Base-by-base conservation (phyloP, 1,140 invertebrate species). In the Ceratosolen solmsi region DNA sequence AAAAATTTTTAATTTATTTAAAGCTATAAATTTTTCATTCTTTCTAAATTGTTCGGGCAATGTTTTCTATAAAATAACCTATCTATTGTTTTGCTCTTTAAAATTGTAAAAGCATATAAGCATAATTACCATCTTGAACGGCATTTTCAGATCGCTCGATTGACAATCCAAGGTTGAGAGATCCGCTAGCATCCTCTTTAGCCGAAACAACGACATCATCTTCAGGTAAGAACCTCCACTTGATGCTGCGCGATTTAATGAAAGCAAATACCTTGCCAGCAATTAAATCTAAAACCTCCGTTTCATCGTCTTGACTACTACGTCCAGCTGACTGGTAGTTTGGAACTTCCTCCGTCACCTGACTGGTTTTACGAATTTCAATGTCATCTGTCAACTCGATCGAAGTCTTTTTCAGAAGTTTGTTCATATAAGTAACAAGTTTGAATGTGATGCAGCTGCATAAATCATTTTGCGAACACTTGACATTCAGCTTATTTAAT, bases 381-480 rank as follows among this genome's bases (percentile, higher is more conserved):
- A 96, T 91, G 83, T 95, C 95, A 38, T 96, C 95, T 36, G 94
- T 94, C 7, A 96, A 87, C 86, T 96, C 95, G 84, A 96, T 93
- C 68, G 94, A 94, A 0, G 95, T 94, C 80, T 96, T 97, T 88
- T 96, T 95, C 87, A 96, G 90, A 85, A 96, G 93, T 72, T 94
- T 93, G 89, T 97, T 96, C 91, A 96, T 95, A 86, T 96, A 96
- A 1, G 94, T 95, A 5, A 96, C 94, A 80, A 96, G 88, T 89
- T 96, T 96, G 5, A 96, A 90, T 92, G 96, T 96, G 82, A 96
- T 94, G 86, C 96, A 97, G 25, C 95, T 94, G 41, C 94, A 95
- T 17, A 95, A 93, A 83, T 96, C 95, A 63, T 94, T 93, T 75
- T 95, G 93, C 1, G 93, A 93, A 86, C 96, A 97, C 91, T 96